Conservation (phyloP, 2,888 invertebrate genomes). For the Doris montereyensis region DNA sequence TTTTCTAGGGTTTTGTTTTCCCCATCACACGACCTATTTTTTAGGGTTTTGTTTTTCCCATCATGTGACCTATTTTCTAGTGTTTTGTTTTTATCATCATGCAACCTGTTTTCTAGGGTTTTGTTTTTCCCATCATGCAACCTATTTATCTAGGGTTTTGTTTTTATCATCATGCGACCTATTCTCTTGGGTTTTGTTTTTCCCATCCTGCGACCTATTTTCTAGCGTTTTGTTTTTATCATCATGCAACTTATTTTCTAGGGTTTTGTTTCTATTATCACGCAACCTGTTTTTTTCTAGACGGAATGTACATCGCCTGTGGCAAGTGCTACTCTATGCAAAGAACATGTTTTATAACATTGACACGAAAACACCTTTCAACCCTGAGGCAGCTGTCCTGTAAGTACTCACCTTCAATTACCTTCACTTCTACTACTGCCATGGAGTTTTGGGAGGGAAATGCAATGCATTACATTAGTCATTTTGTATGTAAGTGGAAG, state of each 20-base stretch:
- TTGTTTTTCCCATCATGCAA: neutral
- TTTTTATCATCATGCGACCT: neutral
- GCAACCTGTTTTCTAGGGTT: conserved; percentile 2
- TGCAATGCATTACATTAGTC: too few species aligned
- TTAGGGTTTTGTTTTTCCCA: neutral
- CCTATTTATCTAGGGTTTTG: neutral
- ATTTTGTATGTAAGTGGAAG: too few species aligned
- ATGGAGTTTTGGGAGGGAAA: too few species aligned
- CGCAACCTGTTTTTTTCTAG: conserved; percentile 57
- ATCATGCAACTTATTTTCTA: too few species aligned
- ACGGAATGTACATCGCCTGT: conserved; percentile 85
- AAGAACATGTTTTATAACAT: conserved; percentile 87
- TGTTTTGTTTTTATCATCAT: too few species aligned
- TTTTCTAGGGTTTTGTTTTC: too few species aligned
- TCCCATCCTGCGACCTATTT: neutral
- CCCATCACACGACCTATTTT: too few species aligned
- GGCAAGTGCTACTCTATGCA: conserved; percentile 90
- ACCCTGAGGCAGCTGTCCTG: conserved; percentile 80
- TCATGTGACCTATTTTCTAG: too few species aligned
- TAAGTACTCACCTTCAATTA: conserved; percentile 57
- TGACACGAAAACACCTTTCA: conserved; percentile 81
- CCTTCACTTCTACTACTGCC: too few species aligned
- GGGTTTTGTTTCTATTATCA: too few species aligned
- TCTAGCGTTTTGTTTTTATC: too few species aligned
- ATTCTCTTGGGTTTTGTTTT: too few species aligned